Base-by-base conservation (phyloP, 35 echinoderm and acorn worm species). In the Strongylocentrotus purpuratus region DNA sequence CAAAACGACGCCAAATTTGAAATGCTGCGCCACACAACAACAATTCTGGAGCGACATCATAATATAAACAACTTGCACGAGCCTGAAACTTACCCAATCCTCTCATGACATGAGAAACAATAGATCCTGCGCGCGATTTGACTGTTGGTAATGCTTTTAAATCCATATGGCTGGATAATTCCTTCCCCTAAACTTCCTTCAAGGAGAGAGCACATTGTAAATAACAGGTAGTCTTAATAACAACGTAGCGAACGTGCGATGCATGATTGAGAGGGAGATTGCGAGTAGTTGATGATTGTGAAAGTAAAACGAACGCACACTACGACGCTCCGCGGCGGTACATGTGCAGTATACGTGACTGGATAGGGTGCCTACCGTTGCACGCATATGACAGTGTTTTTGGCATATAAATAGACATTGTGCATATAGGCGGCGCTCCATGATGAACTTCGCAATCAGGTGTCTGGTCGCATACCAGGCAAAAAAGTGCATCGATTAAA, bases 61-160 rank as follows among this genome's bases (percentile, higher is more conserved):
- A 18, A 22, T 78, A 28, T 15, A n/a, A 78, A 78, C 7, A 78
- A n/a, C 65, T 78, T n/a, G 65, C 28, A 78, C 9, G 25, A 89
- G 14, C 9, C 45, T 31, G 11, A 4, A 5, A 93, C 91, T 93
- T 58, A 93, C 91, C 91, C 22, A 93, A 46, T 32, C 91, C 91
- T 58, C 91, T 93, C 91, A 93, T 93, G 13, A 93, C 91, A 93
- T 93, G 91, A 31, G 91, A 93, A 93, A 93, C 91, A n/a, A 93
- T 93, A 31, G 91, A 93, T 58, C 91, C 91, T 31, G 91, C 91
- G 32, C 91, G 91, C 91, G 48, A 93, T 58, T 93, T 93, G n/a
- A 93, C 91, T 31, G 91, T 58, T 18, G 91, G 91, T 93, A 93
- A 93, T 58, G 91, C 32, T 93, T 93, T 93, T 93, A 93, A 93